Evolutionary conservation across 2,888 invertebrate genomes (phyloP).

Genomic region (Chrysina gloriosa): DNA sequence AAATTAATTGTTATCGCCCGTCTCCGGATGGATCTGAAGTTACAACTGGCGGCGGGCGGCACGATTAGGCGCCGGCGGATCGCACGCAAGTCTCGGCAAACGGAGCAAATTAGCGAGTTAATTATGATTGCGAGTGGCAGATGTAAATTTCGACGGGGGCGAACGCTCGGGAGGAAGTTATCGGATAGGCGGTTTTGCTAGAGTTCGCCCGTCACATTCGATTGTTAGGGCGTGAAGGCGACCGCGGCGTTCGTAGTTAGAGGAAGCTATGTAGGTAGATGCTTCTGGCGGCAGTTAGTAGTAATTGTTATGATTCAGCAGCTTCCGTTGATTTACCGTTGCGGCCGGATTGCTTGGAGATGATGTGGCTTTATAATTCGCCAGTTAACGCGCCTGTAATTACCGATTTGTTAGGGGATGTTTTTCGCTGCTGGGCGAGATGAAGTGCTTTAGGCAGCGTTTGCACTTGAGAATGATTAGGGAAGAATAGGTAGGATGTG

Average conservation of each 20-base stretch:
- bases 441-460: no score
- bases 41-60: not conserved
- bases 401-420: no score
- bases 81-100: conserved; percentile 3
- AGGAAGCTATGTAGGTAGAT: not conserved
- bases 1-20: conserved; percentile 12
- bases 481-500: no score
- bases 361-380: no score
- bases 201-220: no score
- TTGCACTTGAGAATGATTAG: no score
- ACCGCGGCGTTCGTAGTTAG: not conserved
- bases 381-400: no score
- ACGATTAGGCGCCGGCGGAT: conserved; percentile 9
- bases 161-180: not conserved
- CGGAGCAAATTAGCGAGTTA: conserved; percentile 62
- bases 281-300: not conserved
- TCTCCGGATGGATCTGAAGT: conserved; percentile 4
- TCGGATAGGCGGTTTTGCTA: no score
- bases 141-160: conserved; percentile 56
- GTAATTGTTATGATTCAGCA: not conserved
- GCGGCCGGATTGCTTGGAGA: no score
- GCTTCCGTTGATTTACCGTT: no score
- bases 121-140: conserved; percentile 64
- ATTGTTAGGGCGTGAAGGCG: not conserved
- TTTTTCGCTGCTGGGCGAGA: no score